Percentiles rank a stretch among this genome's conserved stretches.
phyloP scores from a whole-genome alignment of 2,797 vertebrate genomes.

The Cuculus canorus region DNA sequence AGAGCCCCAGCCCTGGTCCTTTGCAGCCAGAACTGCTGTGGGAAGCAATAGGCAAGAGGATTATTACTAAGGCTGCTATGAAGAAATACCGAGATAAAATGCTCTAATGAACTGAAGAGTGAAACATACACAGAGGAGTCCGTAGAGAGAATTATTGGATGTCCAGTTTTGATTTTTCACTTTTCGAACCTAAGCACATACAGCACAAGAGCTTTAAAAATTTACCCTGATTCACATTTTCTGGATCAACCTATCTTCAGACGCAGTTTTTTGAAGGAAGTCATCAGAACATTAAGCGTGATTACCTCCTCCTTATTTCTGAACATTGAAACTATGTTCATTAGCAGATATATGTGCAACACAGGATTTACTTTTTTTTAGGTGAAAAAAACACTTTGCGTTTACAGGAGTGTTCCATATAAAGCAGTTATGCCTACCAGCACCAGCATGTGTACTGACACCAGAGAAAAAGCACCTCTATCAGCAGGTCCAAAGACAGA shows the following conservation, averaged over 20 bases:
- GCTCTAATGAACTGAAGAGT: not conserved
- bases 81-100: not conserved
- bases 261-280: not conserved
- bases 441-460: not conserved
- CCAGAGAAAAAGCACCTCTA: not conserved
- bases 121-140: not conserved
- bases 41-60: not conserved
- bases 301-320: not conserved
- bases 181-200: not conserved
- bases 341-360: not conserved
- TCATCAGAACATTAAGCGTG: not conserved
- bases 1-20: not conserved
- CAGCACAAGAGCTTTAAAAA: not conserved
- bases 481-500: not conserved
- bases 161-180: not conserved
- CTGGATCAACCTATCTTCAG: not conserved
- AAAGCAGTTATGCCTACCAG: not conserved
- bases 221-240: not conserved
- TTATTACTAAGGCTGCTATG: not conserved
- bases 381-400: not conserved
- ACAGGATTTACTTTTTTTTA: not conserved
- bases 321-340: not conserved
- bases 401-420: accelerated
- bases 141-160: not conserved
- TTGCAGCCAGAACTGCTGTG: not conserved